Percentiles rank a stretch among this genome's conserved stretches.
Conservation (phyloP, 2,113 vertebrate genomes). For the chimpanzee (Pan troglodytes) region NHGRI_mPanTro3-v2.1_pri NC_072416.2:52495001-52495500, state of each 20-base stretch:
- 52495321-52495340: not conserved
- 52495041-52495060: slow-evolving; percentile 50
- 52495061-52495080: slow-evolving; percentile 64
- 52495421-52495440: slow-evolving; percentile 6
- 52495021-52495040: slow-evolving; percentile 45
- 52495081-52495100: slow-evolving; percentile 14
- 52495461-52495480: not conserved
- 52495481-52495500: slow-evolving; percentile 21
- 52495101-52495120: not conserved
- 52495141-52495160: slow-evolving; percentile 52
- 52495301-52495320: not conserved
- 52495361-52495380: not conserved
- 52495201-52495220: slow-evolving; percentile 58
- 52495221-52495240: slow-evolving; percentile 58
- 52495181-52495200: slow-evolving; percentile 65
- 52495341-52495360: not conserved
- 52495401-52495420: not conserved
- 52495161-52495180: slow-evolving; percentile 60
- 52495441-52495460: slow-evolving; percentile 57
- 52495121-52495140: slow-evolving; percentile 52
- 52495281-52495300: not conserved
- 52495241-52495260: not conserved
- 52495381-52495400: not conserved
- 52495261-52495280: not conserved
- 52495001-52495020: slow-evolving; percentile 65